Base-by-base conservation (phyloP, 2,113 vertebrate species). In the Neolamprologus falcicula region DNA sequence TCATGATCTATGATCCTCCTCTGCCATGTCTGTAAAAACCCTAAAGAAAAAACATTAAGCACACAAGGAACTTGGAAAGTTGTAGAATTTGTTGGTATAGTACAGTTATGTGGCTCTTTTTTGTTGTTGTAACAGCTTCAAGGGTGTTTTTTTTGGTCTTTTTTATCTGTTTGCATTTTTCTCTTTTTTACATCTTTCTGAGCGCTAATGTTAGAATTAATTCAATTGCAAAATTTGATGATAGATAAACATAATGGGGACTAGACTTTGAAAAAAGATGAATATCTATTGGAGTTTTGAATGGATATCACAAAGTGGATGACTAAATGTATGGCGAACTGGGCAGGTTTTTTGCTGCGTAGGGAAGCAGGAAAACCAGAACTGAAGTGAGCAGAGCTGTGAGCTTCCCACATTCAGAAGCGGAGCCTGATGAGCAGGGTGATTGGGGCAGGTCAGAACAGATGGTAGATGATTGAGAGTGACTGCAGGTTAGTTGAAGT, bases 11-110 rank as follows among this genome's bases (percentile, higher is more conserved):
- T 33, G 31, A 9, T 81, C 37, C 80, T 59, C 7, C 42, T 24
- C 71, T 80, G n/a, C 26, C 45, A 52, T 68, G 26, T 68, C 81
- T 87, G 61, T 55, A 83, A 59, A 84, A 61, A 82, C 31, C 82
- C 80, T 24, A 13, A 45, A 66, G 79, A 90, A 81, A 71, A 83
- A 8, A 50, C 26, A 73, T 88, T 83, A 76, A 68, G 55, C 86
- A 54, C 82, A 85, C 53, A 80, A 57, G 53, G 14, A 92, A 79
- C 35, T 84, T 86, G 35, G 21, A 86, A n/a, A 79, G 76, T 54
- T 79, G 88, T 80, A 81, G 35, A 88, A 84, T 85, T 84, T 84
- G 83, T 84, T 91, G 28, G 55, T 84, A 63, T 28, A 57, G 63
- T 78, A 83, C 40, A 78, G 71, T 78, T 88, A 78, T 53, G 42